Conservation (phyloP, 2,113 vertebrate genomes). For the Phaethornis superciliosus region DNA sequence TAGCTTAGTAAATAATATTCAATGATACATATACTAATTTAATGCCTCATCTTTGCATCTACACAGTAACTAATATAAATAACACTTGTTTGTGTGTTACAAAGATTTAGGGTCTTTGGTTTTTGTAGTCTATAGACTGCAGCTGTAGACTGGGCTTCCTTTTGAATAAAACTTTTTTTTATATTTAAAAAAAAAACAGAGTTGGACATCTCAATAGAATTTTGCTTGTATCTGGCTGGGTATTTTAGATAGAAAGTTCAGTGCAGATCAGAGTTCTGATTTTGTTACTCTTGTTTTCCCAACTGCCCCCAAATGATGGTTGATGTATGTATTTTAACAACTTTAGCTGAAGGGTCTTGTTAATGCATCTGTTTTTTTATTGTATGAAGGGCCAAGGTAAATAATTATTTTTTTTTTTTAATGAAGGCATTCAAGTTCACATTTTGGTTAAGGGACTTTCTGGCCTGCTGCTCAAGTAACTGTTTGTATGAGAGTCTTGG, state of each 20-base stretch:
- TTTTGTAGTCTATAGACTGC: background rate
- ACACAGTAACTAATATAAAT: background rate
- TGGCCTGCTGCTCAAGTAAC: background rate
- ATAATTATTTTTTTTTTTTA: background rate
- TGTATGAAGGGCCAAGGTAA: background rate
- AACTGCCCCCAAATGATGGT: background rate
- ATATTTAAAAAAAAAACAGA: background rate
- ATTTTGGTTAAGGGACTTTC: constrained; percentile 5
- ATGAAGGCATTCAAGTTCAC: background rate
- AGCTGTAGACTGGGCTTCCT: background rate
- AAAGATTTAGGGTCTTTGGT: background rate
- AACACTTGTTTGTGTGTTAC: background rate
- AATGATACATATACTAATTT: background rate
- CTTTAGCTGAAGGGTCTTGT: background rate
- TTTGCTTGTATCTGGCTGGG: background rate
- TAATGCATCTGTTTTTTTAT: background rate
- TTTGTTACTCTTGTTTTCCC: background rate
- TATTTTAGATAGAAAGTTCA: background rate
- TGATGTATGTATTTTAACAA: background rate
- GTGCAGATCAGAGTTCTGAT: background rate
- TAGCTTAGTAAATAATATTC: background rate
- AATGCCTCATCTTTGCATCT: background rate
- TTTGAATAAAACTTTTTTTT: background rate
- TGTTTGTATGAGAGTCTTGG: background rate
- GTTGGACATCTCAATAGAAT: background rate